Base-by-base conservation (phyloP, 2,113 vertebrate species). In the Megalops atlanticus region DNA sequence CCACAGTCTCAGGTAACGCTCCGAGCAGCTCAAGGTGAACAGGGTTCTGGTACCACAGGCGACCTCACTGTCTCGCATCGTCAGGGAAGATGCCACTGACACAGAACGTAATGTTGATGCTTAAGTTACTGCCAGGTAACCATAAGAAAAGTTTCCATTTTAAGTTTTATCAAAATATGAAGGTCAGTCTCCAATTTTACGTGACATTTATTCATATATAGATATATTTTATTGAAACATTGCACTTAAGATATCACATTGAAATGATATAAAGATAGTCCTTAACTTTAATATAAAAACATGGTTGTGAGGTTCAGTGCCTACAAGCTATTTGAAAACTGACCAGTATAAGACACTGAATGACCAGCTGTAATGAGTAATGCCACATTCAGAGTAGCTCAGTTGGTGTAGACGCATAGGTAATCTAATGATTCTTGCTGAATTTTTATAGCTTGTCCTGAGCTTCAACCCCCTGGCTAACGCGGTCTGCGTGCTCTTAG, bases 401-500 rank as follows among this genome's bases (percentile, higher is more conserved):
- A 21, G 4, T n/a, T 79, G 78, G 40, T 45, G 64, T 72, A 43
- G 79, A 47, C 15, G 43, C 16, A 24, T 79, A 10, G 31, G 45
- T 1, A 0, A 49, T 76, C n/a, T n/a, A n/a, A n/a, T n/a, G n/a
- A n/a, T 49, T 47, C 31, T 47, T 76, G 41, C 10, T n/a, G 27
- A 33, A 21, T 72, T 7, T 31, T 71, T 10, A 4, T 10, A 4
- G 14, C 18, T n/a, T 18, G 31, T 1, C 12, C 45, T 1, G 11
- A 14, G 1, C 18, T 36, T 15, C 31, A 33, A 35, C 1, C 73
- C 58, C 72, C 41, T 49, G 45, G 73, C 33, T 54, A 5, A 8
- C 86, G 31, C 36, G 12, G 81, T 85, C 78, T 89, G 82, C 91
- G 89, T 89, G 83, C 88, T 94, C 92, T 3, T 81, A 99, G 98